phyloP scores from a whole-genome alignment of 2,797 vertebrate genomes.

The Phrynocephalus forsythii region DNA sequence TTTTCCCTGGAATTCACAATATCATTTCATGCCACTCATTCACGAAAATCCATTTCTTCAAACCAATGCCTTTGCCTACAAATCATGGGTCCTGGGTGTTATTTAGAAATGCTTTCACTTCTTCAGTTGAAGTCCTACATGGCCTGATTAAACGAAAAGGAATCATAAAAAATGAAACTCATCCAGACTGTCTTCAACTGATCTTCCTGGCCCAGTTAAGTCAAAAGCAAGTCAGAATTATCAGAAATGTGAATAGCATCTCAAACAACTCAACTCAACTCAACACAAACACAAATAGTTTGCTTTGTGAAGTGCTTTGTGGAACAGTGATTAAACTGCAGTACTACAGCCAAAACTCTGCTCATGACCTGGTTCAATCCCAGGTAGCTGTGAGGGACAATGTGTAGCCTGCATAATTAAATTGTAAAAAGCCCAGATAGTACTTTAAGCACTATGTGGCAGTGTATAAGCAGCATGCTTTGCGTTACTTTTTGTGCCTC shows the following conservation, averaged over 20 bases:
- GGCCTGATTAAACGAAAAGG: slow-evolving; percentile 60
- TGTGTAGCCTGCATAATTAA: no score
- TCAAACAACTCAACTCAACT: no score
- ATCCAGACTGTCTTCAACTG: slow-evolving; percentile 39
- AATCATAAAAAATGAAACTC: slow-evolving; percentile 65
- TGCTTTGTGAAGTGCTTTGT: slow-evolving; percentile 14
- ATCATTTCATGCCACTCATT: not conserved
- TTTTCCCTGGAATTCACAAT: not conserved
- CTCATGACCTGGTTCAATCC: no score
- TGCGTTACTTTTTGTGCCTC: not conserved
- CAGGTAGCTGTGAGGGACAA: no score
- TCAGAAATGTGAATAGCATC: slow-evolving; percentile 41
- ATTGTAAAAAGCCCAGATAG: no score
- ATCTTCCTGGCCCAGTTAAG: slow-evolving; percentile 74
- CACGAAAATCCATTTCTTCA: not conserved
- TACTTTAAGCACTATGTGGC: no score
- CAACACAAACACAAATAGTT: slow-evolving; percentile 19
- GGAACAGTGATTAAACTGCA: no score
- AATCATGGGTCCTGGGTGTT: not conserved
- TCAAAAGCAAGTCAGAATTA: slow-evolving; percentile 52
- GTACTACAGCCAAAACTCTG: no score
- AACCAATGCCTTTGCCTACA: not conserved
- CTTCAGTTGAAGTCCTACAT: not conserved
- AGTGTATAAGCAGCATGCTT: no score
- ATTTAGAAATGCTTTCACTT: not conserved